phyloP scores from a whole-genome alignment of 2,113 vertebrate genomes.

The Pipra filicauda region DNA sequence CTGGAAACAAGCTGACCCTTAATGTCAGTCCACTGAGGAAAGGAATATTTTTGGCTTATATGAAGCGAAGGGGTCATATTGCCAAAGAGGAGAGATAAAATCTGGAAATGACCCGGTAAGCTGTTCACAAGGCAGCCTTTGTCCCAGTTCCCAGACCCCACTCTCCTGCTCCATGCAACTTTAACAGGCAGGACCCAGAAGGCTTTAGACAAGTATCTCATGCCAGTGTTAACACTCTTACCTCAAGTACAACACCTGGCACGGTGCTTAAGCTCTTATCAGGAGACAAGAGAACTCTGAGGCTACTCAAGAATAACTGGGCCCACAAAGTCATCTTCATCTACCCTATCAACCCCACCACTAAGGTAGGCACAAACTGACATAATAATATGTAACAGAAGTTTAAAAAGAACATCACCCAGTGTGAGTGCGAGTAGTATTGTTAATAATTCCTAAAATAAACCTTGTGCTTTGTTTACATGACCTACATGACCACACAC shows the following conservation, averaged over 20 bases:
- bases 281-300: background rate
- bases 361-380: background rate
- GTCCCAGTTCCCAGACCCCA: background rate
- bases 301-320: background rate
- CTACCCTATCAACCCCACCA: background rate
- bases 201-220: background rate
- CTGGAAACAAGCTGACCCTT: background rate
- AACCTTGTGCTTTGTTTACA: background rate
- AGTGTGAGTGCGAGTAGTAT: background rate
- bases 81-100: constrained; percentile 19
- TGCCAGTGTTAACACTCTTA: constrained; percentile 1
- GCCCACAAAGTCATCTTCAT: constrained; percentile 5
- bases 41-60: constrained; percentile 14
- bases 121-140: background rate
- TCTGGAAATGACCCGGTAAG: constrained; percentile 32
- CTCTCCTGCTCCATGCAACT: background rate
- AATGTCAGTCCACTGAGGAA: background rate
- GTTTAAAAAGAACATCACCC: background rate
- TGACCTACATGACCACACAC: background rate
- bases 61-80: constrained; percentile 2
- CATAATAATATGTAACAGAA: background rate
- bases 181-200: background rate
- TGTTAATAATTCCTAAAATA: background rate
- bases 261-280: constrained; percentile 32
- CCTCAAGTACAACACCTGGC: background rate